Base-by-base conservation (phyloP, 2,113 vertebrate genomes). In the Peromyscus leucopus region DNA sequence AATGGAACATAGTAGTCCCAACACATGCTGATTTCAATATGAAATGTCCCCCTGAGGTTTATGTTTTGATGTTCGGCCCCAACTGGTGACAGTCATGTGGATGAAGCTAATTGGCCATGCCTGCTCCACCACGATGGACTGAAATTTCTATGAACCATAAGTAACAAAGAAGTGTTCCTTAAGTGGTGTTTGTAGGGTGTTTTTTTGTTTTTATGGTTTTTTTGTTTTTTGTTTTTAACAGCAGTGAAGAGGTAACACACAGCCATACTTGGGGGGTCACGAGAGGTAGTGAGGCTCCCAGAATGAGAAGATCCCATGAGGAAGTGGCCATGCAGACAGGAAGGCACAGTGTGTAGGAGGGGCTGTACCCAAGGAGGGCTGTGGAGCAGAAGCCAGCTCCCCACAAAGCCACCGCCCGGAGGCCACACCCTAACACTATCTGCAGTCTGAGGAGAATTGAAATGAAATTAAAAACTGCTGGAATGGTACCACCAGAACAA, bases 381-480 rank as follows among this genome's bases (percentile, higher is more conserved):
- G 4, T 3, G 72, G 10, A 63, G 57, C 48, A 71, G 89, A 59
- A 42, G n/a, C 74, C 16, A n/a, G 24, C 5, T 0, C 15, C 65
- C 55, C 2, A 7, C 39, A 13, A 10, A 61, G 33, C 87, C 26
- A 0, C 78, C 39, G 59, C 83, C 86, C 6, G 55, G 71, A 71
- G 79, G 87, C 74, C 96, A 89, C 96, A 76, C 67, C 93, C 90
- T 11, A 74, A 91, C 5, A 22, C 87, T 17, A 48, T 16, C 88
- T 71, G 1, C 0, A 11, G 92, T 65, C 96, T 93, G 83, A 42
- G 21, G 39, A 91, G 19, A 93, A 95, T 93, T 90, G 91, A 91
- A 71, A 71, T n/a, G 51, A 94, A 95, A 94, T 95, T 83, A 55
- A 93, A 96, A 95, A 63, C 93, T 17, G 79, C 74, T 75, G 48